Evolutionary conservation across 1,140 invertebrate species (phyloP), one percentile per base, ranked within the genome.

Genomic region (Bombus affinis): DNA sequence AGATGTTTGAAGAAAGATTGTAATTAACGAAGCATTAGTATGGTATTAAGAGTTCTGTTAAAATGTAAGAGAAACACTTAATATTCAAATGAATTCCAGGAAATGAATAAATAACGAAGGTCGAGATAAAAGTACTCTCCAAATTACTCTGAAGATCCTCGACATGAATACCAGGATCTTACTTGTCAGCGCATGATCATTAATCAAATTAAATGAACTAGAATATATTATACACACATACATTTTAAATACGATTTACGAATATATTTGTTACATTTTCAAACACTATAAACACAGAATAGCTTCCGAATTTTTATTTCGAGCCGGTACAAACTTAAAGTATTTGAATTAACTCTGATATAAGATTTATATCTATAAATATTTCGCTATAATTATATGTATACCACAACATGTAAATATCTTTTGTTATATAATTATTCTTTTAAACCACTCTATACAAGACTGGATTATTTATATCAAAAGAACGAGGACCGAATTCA

Each of bases 191-290:
- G 59, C 59, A n/a, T 62, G 59, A n/a, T n/a, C 59, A 62, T 62
- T 62, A 62, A 62, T 62, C 59, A 62, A 62, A 62, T 62, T 62
- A 62, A 62, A n/a, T n/a, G 59, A 62, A n/a, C 59, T n/a, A n/a
- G 59, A 62, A 62, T 62, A 62, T n/a, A 62, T 62, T 62, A 62
- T 13, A 62, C 59, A 62, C 28, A 13, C 3, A 13, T 13, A n/a
- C 28, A 0, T 13, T 59, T 59, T n/a, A n/a, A 28, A 13, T 62
- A 62, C 59, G 28, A 53, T 22, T 22, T 22, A 22, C 47, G 18
- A 53, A 22, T 53, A 53, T 53, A 53, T 53, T 53, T 53, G 18
- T 53, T 22, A 22, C 47, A 53, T 53, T 22, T 22, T 22, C 5
- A 53, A 53, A 53, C 18, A 53, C 47, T 6, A 53, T 53, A 22